These are phyloP conservation scores for Bombus huntii DNA, from an alignment of 1,140 invertebrate species.

Conservation along the genomic window DNA sequence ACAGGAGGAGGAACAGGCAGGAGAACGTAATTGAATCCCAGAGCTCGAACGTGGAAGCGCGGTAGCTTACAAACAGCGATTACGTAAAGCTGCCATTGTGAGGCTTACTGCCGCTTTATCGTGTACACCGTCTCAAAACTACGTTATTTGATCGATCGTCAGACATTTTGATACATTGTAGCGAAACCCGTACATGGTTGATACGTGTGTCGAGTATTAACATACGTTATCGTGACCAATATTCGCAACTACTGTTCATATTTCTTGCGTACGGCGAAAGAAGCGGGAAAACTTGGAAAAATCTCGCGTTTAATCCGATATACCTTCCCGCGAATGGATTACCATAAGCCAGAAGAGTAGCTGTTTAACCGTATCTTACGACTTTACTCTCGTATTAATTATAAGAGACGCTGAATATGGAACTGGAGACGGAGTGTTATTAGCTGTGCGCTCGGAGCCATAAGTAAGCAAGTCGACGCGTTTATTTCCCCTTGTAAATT, in stretches of 20 bases:
- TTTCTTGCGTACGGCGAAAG: background rate
- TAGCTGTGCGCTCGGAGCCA: conserved; percentile 17
- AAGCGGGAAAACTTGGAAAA: background rate
- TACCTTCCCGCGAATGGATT: background rate
- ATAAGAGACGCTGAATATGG: conserved; percentile 16
- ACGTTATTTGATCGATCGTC: background rate
- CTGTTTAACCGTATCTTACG: background rate
- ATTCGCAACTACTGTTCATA: background rate
- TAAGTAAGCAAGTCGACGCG: conserved; percentile 15
- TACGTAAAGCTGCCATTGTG: conserved; percentile 69
- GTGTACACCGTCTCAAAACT: conserved; percentile 51
- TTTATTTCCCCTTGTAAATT: conserved; percentile 38
- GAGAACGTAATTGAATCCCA: conserved; percentile 70
- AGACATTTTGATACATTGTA: background rate
- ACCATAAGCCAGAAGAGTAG: background rate
- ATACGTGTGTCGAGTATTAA: conserved; percentile 43
- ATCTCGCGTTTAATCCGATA: background rate
- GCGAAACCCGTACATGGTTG: conserved; percentile 15
- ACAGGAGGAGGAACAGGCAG: conserved; percentile 51
- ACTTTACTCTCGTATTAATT: conserved; percentile 17
- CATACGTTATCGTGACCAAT: conserved; percentile 37
- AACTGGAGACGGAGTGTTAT: conserved; percentile 24
- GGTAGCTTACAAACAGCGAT: conserved; percentile 68
- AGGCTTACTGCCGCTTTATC: conserved; percentile 47
- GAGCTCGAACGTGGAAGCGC: conserved; percentile 57